A percentile compares a stretch with the other conserved stretches of the same genome.
phyloP scores from a whole-genome alignment of 2,797 vertebrate species.

The Parauchenoglanis ngamensis region DNA sequence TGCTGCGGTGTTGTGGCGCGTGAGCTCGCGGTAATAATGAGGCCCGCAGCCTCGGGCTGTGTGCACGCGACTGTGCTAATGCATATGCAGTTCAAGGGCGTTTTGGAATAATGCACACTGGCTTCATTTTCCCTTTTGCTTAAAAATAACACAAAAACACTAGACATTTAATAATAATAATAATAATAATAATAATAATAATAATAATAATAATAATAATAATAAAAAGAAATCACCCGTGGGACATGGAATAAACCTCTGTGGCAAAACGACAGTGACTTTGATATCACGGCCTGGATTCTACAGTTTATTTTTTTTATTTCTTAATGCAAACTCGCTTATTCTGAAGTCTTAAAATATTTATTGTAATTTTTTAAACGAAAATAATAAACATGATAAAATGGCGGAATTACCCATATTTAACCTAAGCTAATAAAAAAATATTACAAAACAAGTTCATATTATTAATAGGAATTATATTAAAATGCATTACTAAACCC shows the following conservation, averaged over 20 bases:
- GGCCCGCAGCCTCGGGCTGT: slow-evolving; percentile 73
- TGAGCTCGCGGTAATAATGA: slow-evolving; percentile 78
- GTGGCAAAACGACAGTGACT: background rate
- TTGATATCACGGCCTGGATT: background rate
- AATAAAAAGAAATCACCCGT: background rate
- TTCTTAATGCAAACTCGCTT: background rate
- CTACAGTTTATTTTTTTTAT: too few species aligned
- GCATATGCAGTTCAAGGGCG: slow-evolving; percentile 57
- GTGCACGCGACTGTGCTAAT: slow-evolving; percentile 22
- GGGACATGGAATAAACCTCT: background rate
- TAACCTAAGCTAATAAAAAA: background rate
- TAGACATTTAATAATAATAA: background rate
- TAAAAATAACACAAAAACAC: slow-evolving; percentile 27
- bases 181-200: background rate
- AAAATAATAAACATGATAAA: background rate
- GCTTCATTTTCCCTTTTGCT: slow-evolving; percentile 30
- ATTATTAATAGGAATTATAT: background rate
- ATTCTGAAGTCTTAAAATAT: background rate
- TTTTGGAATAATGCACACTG: slow-evolving; percentile 47
- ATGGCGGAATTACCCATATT: background rate
- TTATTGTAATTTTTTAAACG: background rate
- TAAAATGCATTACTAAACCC: background rate
- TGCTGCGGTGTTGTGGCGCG: slow-evolving; percentile 78
- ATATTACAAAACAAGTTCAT: background rate
- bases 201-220: background rate